Evolutionary conservation across 2,888 invertebrate species (phyloP), one percentile per base, ranked within the genome.

Genomic region (Cerceris ruficornis): DNA sequence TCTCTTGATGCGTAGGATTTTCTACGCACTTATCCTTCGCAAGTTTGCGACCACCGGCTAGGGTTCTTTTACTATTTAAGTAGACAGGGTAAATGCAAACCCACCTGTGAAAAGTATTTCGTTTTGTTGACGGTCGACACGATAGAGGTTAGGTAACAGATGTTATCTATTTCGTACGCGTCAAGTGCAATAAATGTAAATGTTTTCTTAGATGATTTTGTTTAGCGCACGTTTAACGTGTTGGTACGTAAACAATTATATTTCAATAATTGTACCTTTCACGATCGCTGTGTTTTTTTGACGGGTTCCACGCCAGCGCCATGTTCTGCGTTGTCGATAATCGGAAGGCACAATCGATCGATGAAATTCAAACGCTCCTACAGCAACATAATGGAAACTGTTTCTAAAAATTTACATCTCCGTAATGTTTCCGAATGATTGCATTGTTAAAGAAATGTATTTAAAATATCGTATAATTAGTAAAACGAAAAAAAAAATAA

Each of bases 1-100:
- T 99, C 93, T 99, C 99, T 87, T 97, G 96, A 91, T 96, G 96
- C 0, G 98, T 98, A 13, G 99, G 99, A 92, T 98, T 98, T 87
- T 99, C 98, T 0, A 99, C 96, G 91, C 98, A 98, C 91, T 95
- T 95, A 1, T 95, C 94, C 92, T 98, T 98, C 0, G 97, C 93
- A 28, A 99, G 93, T 85, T 96, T 95, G 46, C 99, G 94, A 6
- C 99, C 99, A 92, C 98, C 96, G 1, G 97, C 97, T 14, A 97
- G 92, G 0, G 98, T 97, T 92, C 97, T 98, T 90, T 98, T 98
- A 87, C 96, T 97, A 91, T 99, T 99, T 64, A 99, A 94, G 88
- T 99, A 99, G 0, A 98, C 96, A 70, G 99, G 99, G 92, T 99
- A 99, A 78, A 99, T 96, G 91, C 98, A 98, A 72, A 99, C 94